Evolutionary conservation across 2,888 invertebrate genomes (phyloP), one percentile per base, ranked within the genome.

Genomic region (Pelosia muscerda): DNA sequence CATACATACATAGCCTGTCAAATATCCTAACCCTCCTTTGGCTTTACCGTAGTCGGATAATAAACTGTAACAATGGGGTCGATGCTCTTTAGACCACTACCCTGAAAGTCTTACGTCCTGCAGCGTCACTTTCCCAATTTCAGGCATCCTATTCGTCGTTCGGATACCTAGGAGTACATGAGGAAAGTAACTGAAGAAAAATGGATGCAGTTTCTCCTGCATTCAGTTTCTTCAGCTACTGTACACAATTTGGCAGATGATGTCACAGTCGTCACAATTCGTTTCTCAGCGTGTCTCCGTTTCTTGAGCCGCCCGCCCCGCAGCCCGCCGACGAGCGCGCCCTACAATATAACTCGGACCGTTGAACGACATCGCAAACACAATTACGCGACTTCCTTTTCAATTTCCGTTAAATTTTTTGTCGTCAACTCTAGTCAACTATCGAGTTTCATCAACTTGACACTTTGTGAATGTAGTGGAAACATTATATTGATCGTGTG

Each of bases 391-490:
- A 73, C 67, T 69, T 75, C 68, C 68, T 71, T 76, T 76, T 68
- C 76, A 68, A 76, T 76, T 76, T 71, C 69, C 71, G 76, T 68
- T 71, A 25, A 23, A 26, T 69, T 65, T 74, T 68, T 69, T 70
- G 73, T 71, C 57, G n/a, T 25, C 42, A 57, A 49, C 53, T 26
- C 38, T 55, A 54, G 38, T 42, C 28, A 54, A 49, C 56, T 63
- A 70, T 75, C 66, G 53, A 68, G 55, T 75, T 72, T 68, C 70
- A 70, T 28, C 59, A 66, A 67, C 53, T 56, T 26, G 23, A n/a
- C 22, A 31, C 56, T 28, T 22, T 55, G 60, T 25, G 15, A 58
- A 56, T 34, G 11, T 38, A 61, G 56, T 53, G 59, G 71, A 55
- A 68, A 69, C 26, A 42, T 38, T 60, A 38, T 60, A 42, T 15